Percentiles rank a stretch among this genome's conserved stretches.
Evolutionary conservation across 2,888 invertebrate species (phyloP).

Genomic region (Griposia aprilina): DNA sequence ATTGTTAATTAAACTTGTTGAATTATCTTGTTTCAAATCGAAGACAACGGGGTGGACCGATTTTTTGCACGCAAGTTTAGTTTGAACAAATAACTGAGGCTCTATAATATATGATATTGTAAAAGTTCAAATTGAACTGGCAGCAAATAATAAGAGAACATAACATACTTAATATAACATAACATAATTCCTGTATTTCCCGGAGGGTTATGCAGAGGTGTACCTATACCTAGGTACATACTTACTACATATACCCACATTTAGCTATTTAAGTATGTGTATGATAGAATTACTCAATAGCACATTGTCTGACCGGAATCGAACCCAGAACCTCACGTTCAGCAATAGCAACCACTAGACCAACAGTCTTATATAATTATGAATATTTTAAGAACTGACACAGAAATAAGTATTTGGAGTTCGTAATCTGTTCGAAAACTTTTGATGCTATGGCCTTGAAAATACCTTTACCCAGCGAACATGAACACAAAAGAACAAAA

Average conservation of each 20-base stretch:
- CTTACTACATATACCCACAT: neutral
- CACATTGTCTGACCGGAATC: neutral
- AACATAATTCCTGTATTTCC: neutral
- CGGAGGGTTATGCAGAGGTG: too few species aligned
- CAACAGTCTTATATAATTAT: neutral
- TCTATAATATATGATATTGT: neutral
- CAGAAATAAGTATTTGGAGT: neutral
- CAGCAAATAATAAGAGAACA: neutral
- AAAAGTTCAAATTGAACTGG: neutral
- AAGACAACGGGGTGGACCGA: too few species aligned
- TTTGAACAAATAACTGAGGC: neutral
- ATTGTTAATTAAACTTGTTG: too few species aligned
- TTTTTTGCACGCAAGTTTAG: too few species aligned
- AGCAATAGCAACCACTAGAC: neutral
- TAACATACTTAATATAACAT: neutral
- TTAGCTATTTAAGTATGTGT: neutral
- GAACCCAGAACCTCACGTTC: neutral
- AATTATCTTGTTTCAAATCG: too few species aligned
- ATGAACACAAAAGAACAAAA: neutral
- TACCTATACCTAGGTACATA: neutral
- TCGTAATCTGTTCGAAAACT: neutral
- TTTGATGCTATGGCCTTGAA: slow-evolving; percentile 1
- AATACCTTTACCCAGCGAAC: neutral
- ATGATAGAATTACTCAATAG: neutral
- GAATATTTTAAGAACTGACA: neutral